Evolutionary conservation across 2,113 vertebrate genomes (phyloP), one percentile per base, ranked within the genome.

Genomic region (Podocnemis expansa): DNA sequence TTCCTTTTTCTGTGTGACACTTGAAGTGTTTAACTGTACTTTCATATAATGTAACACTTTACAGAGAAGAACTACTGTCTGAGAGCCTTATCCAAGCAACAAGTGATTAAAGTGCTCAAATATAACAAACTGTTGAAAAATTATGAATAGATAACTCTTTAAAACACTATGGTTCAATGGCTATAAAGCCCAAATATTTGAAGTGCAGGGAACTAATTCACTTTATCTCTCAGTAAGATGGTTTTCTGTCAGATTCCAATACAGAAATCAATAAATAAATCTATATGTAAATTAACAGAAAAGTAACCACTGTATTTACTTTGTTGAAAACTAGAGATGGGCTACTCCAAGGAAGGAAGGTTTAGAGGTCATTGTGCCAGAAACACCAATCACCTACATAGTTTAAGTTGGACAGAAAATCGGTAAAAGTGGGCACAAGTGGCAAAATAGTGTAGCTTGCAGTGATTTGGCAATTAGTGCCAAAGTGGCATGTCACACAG

Each of bases 241-340:
- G 21, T 22, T 63, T 88, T 34, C 63, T 88, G 56, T 60, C 83
- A 88, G 63, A 78, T 89, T 88, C 73, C 47, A 87, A 41, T 96
- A 34, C 45, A 63, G 17, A 91, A 89, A 85, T 84, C 89, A 92
- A 82, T 89, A 51, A 78, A 81, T 78, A 91, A 93, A 95, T 92
- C 58, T 88, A 78, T 75, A 88, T 80, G 45, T 38, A 94, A 95
- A 95, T 88, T 78, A 95, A 78, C 54, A 84, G 31, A 54, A 43
- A 89, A 34, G 7, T 76, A 76, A 49, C 55, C 82, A 78, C 34
- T 81, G 22, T 67, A 78, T 78, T 91, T 85, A 60, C 12, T 8
- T 82, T 89, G 5, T 80, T 89, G 49, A 41, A 8, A 82, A 82
- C 63, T 3, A 16, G 2, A 88, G 58, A 51, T 78, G 78, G 91